phyloP scores from a whole-genome alignment of 2,888 invertebrate genomes.

The Vanessa cardui region DNA sequence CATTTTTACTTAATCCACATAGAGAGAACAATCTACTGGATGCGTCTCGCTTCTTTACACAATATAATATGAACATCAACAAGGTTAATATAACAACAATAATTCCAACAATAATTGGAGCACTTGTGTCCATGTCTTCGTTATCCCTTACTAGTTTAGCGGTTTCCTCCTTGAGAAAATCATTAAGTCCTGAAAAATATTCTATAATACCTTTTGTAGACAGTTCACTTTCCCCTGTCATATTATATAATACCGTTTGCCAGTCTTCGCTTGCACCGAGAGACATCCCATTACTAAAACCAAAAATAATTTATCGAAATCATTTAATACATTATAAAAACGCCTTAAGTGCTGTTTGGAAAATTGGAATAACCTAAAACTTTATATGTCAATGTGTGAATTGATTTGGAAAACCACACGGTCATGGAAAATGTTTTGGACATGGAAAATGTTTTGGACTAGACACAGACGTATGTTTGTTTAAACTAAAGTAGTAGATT shows the following conservation, averaged over 20 bases:
- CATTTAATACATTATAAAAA: neutral
- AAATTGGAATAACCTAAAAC: neutral
- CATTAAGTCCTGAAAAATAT: constrained; percentile 64
- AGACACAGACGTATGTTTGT: too few relatives aligned
- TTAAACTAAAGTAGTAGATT: too few relatives aligned
- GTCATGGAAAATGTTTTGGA: too few relatives aligned
- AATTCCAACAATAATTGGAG: constrained; percentile 68
- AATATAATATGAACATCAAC: constrained; percentile 67
- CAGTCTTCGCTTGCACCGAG: constrained; percentile 75
- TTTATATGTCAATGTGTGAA: constrained; percentile 2
- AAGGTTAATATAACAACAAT: constrained; percentile 64
- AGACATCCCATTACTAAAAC: constrained; percentile 69
- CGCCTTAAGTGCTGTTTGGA: neutral
- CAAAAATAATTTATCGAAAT: neutral
- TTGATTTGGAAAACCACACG: neutral
- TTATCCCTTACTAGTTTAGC: constrained; percentile 50
- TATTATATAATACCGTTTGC: constrained; percentile 66
- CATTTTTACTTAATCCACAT: constrained; percentile 73
- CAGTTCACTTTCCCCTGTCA: constrained; percentile 71
- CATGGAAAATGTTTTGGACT: too few relatives aligned
- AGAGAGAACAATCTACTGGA: constrained; percentile 60
- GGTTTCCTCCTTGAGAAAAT: constrained; percentile 62
- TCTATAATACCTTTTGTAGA: constrained; percentile 69
- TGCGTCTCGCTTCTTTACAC: constrained; percentile 65
- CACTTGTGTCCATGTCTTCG: constrained; percentile 67